Conservation (phyloP, 2,113 vertebrate species). For the Rostratula benghalensis region DNA sequence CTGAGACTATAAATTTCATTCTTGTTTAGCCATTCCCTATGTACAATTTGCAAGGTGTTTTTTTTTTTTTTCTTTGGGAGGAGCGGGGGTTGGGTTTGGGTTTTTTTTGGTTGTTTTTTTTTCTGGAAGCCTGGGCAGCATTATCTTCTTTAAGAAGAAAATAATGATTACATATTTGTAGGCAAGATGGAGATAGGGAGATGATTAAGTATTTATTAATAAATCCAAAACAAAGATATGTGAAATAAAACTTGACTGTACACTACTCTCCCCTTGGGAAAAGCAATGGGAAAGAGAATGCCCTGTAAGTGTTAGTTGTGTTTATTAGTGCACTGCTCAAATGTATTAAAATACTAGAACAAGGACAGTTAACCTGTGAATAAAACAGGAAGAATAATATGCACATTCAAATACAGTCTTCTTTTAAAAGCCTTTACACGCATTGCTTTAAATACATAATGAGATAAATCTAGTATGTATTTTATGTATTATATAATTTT, state of each 20-base stretch:
- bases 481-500: background rate
- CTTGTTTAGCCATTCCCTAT: background rate
- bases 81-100: too few relatives aligned
- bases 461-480: background rate
- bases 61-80: too few relatives aligned
- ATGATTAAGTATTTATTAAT: background rate
- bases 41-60: background rate
- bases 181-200: background rate
- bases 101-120: background rate
- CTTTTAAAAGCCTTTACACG: background rate
- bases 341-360: background rate
- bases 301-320: background rate
- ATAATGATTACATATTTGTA: background rate
- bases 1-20: background rate
- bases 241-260: background rate
- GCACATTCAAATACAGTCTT: background rate
- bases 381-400: background rate
- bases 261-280: background rate
- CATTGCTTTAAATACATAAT: background rate
- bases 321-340: background rate
- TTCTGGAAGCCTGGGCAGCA: background rate
- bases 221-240: background rate
- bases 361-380: background rate
- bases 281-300: background rate
- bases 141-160: background rate